Conservation (phyloP, 2,113 vertebrate genomes). For the Thunnus maccoyii region DNA sequence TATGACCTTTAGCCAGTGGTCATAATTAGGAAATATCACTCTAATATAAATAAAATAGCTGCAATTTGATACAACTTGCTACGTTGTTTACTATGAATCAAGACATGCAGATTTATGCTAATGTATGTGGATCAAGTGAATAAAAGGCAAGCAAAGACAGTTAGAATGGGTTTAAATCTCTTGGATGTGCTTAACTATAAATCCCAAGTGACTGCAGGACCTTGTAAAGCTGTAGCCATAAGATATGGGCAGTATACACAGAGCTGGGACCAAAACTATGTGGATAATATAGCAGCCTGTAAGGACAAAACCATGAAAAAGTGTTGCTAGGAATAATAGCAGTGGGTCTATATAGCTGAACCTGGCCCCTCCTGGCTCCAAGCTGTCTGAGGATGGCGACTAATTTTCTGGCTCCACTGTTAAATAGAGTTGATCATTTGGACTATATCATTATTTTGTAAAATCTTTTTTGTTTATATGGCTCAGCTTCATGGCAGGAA, state of each 20-base stretch:
- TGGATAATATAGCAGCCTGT: background rate
- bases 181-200: conserved; percentile 9
- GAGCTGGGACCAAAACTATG: conserved; percentile 2
- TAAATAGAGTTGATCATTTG: background rate
- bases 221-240: background rate
- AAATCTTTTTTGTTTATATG: background rate
- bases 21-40: background rate
- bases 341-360: conserved; percentile 10
- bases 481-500: background rate
- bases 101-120: background rate
- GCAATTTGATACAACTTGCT: background rate
- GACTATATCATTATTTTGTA: background rate
- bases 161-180: background rate
- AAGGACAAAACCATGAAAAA: conserved; percentile 8
- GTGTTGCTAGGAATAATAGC: conserved; percentile 20
- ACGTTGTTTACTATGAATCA: background rate
- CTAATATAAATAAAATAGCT: conserved; percentile 1
- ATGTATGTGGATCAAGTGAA: background rate
- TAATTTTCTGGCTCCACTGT: conserved; percentile 13
- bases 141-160: background rate
- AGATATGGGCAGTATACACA: background rate
- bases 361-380: conserved; percentile 55
- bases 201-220: background rate
- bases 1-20: background rate
- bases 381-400: conserved; percentile 38